Evolutionary conservation across 2,113 vertebrate species (phyloP).

Genomic region (Callithrix jacchus): DNA sequence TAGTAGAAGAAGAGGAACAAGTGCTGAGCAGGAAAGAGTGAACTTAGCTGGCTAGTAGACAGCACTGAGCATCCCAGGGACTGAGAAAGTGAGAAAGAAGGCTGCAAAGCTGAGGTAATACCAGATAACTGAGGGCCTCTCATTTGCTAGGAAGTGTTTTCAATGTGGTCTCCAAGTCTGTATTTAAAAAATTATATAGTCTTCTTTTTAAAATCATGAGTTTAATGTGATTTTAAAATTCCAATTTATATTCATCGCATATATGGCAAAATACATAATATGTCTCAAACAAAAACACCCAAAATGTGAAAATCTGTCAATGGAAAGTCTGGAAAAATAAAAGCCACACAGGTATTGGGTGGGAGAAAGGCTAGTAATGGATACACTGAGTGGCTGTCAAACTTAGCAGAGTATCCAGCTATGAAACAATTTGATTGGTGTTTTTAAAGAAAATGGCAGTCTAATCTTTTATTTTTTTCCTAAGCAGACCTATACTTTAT

Average conservation of each 20-base stretch:
- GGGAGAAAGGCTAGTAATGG: constrained; percentile 35
- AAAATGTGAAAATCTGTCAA: not conserved
- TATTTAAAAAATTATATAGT: not conserved
- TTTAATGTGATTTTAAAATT: constrained; percentile 3
- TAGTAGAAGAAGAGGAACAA: not conserved
- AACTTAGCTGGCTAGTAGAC: not conserved
- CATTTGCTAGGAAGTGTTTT: not conserved
- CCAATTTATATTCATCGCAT: constrained; percentile 49
- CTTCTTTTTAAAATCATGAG: constrained; percentile 30
- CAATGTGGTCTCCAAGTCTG: not conserved
- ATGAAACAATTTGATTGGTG: constrained; percentile 21
- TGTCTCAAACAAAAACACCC: not conserved
- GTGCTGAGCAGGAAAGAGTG: not conserved
- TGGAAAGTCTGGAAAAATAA: constrained; percentile 42
- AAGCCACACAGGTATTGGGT: not conserved
- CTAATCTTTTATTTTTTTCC: constrained; percentile 43
- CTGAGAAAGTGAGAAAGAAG: not conserved
- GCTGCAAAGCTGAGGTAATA: not conserved
- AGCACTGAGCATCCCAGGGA: not conserved
- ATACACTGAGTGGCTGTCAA: constrained; percentile 22
- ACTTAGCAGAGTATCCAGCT: not conserved
- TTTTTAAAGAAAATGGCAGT: constrained; percentile 42
- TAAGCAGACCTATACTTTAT: constrained; percentile 45
- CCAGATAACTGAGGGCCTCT: not conserved
- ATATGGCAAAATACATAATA: not conserved